Percentiles rank a stretch among this genome's conserved stretches.
phyloP scores from a whole-genome alignment of 2,888 invertebrate species.

The Phrixothrix hirtus region DNA sequence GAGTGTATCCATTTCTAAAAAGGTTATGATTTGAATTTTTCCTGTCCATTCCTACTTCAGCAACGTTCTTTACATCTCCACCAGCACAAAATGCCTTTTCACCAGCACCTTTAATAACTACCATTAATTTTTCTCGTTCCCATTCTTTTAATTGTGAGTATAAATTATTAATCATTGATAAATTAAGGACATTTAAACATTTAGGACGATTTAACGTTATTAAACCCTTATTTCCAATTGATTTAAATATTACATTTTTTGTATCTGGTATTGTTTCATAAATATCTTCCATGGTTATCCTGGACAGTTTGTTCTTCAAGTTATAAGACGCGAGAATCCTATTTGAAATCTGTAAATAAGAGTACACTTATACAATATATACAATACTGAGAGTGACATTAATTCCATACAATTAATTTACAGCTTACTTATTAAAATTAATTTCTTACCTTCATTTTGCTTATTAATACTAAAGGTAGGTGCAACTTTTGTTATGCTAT shows the following conservation, averaged over 20 bases:
- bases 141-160: slow-evolving; percentile 63
- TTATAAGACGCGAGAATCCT: too few relatives aligned
- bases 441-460: too few relatives aligned
- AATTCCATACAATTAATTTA: too few relatives aligned
- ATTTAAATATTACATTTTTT: slow-evolving; percentile 50
- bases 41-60: slow-evolving; percentile 67
- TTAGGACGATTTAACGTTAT: slow-evolving; percentile 77
- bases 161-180: slow-evolving; percentile 72
- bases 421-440: too few relatives aligned
- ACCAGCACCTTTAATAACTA: slow-evolving; percentile 62
- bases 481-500: too few relatives aligned
- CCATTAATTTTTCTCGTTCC: slow-evolving; percentile 59
- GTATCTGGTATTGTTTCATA: too few relatives aligned
- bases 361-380: too few relatives aligned
- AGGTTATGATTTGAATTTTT: slow-evolving; percentile 67
- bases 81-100: slow-evolving; percentile 99
- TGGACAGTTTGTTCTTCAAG: too few relatives aligned
- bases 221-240: slow-evolving; percentile 60
- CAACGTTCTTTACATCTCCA: slow-evolving; percentile 85
- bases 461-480: too few relatives aligned
- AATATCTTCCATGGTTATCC: too few relatives aligned
- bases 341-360: too few relatives aligned
- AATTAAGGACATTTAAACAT: slow-evolving; percentile 75
- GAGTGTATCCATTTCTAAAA: slow-evolving; percentile 83
- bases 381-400: too few relatives aligned